phyloP scores from a whole-genome alignment of 2,797 vertebrate species.

The Leuciscus waleckii region DNA sequence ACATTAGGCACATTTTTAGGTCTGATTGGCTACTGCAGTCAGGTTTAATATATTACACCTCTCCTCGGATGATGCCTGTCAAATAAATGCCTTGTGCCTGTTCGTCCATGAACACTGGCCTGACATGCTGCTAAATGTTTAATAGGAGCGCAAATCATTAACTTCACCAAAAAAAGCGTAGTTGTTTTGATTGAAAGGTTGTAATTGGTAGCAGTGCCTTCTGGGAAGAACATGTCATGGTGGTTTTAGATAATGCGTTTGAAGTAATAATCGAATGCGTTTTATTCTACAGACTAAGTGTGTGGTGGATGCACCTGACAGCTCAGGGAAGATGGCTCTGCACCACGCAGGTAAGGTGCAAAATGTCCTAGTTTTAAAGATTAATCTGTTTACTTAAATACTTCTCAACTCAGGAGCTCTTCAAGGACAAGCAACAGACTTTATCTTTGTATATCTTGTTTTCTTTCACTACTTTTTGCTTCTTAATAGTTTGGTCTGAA shows the following conservation, averaged over 20 bases:
- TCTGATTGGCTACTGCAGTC: conserved; percentile 4
- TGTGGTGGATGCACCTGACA: conserved; percentile 80
- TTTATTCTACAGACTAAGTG: conserved; percentile 84
- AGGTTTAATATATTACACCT: conserved; percentile 27
- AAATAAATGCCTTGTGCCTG: conserved; percentile 31
- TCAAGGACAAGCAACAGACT: not conserved
- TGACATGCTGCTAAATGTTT: conserved; percentile 41
- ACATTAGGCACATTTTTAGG: not conserved
- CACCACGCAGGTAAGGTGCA: conserved; percentile 89
- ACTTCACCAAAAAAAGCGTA: not conserved
- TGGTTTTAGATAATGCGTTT: not conserved
- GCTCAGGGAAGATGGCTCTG: conserved; percentile 87
- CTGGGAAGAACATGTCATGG: not conserved
- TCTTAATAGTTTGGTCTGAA: not conserved
- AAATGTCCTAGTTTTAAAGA: not conserved
- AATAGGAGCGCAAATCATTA: conserved; percentile 9
- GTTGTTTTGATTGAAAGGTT: conserved; percentile 25
- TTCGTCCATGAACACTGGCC: conserved; percentile 31
- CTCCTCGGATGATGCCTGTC: conserved; percentile 37
- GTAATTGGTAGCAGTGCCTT: not conserved
- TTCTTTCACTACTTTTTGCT: not conserved
- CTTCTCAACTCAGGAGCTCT: not conserved
- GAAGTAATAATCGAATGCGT: conserved; percentile 24
- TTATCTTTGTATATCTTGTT: not conserved
- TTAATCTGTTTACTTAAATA: not conserved